Base-by-base conservation (phyloP, 2,888 invertebrate genomes). In the Papilio elwesi region DNA sequence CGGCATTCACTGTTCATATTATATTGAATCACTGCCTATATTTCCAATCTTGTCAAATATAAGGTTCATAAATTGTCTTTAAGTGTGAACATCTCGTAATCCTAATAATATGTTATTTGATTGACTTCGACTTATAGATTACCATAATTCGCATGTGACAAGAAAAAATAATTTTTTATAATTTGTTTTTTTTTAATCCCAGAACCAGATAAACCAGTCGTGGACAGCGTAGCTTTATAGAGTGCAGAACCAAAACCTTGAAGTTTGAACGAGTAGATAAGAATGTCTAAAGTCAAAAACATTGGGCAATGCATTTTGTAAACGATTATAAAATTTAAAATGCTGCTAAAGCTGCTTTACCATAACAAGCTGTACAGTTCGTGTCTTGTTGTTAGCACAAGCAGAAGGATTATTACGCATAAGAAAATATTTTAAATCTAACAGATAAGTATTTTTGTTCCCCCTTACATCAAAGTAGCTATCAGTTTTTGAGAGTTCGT, bases 121-220 rank as follows among this genome's bases (percentile, higher is more conserved):
- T 57, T 2, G 12, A 36, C 13, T 57, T 36, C 26, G 7, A 11
- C 13, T 6, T 13, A 26, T 6, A 67, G 11, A 36, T 67, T 36
- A 53, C 36, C 38, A 43, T 67, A 43, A 8, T 15, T 53, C n/a
- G 15, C 15, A 67, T 15, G 43, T 38, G 52, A 43, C 38, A n/a
- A 15, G 26, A 12, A 67, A 53, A 38, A 67, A 15, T 15, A 67
- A 67, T 16, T 12, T 67, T 36, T 53, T 12, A 48, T 47, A 13
- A 48, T 57, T 26, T 43, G 47, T 57, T 47, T 55, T 15, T 55
- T 15, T 48, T 57, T 26, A 26, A 68, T 26, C 10, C 8, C 10
- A 26, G 38, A 48, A 68, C 68, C 68, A 48, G 68, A 26, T 68
- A 26, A 68, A 68, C 68, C 68, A 13, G 68, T 68, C 16, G 26